phyloP scores from a whole-genome alignment of 35 echinoderm and acorn worm species.

The Heliocidaris tuberculata region DNA sequence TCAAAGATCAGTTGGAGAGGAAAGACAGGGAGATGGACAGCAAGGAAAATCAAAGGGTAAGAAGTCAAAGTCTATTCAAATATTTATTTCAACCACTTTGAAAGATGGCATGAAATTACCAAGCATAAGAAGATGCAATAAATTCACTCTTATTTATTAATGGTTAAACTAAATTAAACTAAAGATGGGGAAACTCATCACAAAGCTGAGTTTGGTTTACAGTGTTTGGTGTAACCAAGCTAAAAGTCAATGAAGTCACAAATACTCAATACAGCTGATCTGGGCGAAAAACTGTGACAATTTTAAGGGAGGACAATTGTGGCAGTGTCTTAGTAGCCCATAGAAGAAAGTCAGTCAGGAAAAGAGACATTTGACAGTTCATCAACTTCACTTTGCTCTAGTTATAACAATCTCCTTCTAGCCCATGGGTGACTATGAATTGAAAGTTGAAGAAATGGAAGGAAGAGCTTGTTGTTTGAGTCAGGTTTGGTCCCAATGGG shows the following conservation, averaged over 20 bases:
- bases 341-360: not conserved
- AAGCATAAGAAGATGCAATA: no score
- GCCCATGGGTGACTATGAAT: not conserved
- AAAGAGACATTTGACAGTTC: not conserved
- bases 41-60: conserved; percentile 92
- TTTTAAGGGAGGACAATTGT: not conserved
- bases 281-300: not conserved
- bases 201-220: not conserved
- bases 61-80: not conserved
- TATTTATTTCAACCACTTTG: no score
- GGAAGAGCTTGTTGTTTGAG: not conserved
- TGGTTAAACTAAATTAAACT: not conserved
- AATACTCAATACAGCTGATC: not conserved
- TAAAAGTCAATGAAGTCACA: not conserved
- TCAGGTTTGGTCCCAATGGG: not conserved
- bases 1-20: conserved; percentile 69
- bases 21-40: conserved; percentile 92
- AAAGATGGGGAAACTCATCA: not conserved
- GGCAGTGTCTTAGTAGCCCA: not conserved
- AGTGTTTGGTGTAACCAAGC: not conserved
- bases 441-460: not conserved
- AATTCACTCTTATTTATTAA: no score
- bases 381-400: not conserved
- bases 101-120: not conserved
- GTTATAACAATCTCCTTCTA: not conserved